Evolutionary conservation across 1,140 invertebrate genomes (phyloP).

Genomic region (Leptinotarsa undecemlineata): DNA sequence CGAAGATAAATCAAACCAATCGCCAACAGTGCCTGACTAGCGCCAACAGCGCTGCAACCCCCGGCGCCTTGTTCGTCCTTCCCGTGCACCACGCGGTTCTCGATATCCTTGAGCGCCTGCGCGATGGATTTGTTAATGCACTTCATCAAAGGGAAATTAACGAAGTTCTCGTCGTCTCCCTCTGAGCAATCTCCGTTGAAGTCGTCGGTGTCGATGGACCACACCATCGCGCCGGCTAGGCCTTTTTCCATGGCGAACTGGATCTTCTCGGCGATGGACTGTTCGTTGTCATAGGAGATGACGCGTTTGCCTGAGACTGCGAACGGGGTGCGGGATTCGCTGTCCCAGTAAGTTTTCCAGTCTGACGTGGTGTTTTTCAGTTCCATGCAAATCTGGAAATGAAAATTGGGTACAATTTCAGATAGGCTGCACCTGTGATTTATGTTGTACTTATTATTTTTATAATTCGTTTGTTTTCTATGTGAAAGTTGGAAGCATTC

Average conservation of each 20-base stretch:
- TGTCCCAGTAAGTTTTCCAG: conserved; percentile 67
- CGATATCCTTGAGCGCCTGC: conserved; percentile 61
- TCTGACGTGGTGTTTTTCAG: conserved; percentile 57
- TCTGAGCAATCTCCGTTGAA: conserved; percentile 68
- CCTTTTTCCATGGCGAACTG: conserved; percentile 65
- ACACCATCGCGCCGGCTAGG: conserved; percentile 80
- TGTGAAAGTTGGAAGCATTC: conserved; percentile 84
- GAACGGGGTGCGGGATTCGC: conserved; percentile 63
- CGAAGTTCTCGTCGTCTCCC: conserved; percentile 54
- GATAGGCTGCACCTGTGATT: too few relatives aligned
- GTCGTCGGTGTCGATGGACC: conserved; percentile 81
- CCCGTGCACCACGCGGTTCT: conserved; percentile 50
- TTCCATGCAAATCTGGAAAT: conserved; percentile 64
- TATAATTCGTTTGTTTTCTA: too few relatives aligned
- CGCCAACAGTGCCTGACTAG: not conserved
- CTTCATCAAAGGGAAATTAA: conserved; percentile 62
- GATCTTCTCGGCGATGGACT: conserved; percentile 68
- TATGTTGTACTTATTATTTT: too few relatives aligned
- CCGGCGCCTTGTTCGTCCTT: conserved; percentile 7
- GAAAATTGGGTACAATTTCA: too few relatives aligned
- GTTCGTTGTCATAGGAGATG: conserved; percentile 67
- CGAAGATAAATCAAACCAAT: not conserved
- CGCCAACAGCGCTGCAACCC: not conserved
- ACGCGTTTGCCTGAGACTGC: conserved; percentile 61
- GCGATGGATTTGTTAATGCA: conserved; percentile 65